These are phyloP conservation scores for Leptestheria dahalacensis DNA, from an alignment of 1,140 invertebrate species.

Conservation along the genomic window DNA sequence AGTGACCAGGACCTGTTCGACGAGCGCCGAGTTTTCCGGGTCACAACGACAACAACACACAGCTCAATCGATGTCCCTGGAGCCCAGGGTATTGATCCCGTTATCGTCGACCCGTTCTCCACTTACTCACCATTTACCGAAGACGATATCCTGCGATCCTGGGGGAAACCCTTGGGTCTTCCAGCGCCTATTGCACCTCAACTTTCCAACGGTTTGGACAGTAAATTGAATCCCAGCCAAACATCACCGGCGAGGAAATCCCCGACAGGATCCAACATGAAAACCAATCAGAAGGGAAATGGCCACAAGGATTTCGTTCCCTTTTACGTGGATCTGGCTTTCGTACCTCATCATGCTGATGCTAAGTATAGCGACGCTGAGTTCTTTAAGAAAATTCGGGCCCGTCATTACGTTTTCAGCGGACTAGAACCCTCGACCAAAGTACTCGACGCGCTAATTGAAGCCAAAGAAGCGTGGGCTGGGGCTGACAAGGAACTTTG, in stretches of 20 bases:
- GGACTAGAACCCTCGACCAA: constrained; percentile 84
- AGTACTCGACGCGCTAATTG: constrained; percentile 81
- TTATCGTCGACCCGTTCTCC: background rate
- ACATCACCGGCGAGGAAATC: constrained; percentile 46
- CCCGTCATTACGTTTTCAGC: constrained; percentile 91
- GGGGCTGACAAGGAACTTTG: constrained; percentile 79
- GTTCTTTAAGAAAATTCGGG: constrained; percentile 83
- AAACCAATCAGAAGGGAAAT: constrained; percentile 8
- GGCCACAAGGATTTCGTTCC: constrained; percentile 32
- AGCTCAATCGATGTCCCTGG: no score
- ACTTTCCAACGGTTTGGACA: constrained; percentile 38
- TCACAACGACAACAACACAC: no score
- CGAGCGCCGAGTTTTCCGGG: no score
- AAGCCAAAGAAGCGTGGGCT: constrained; percentile 88
- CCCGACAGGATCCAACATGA: background rate
- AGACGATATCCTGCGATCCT: constrained; percentile 59
- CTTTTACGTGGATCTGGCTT: constrained; percentile 86
- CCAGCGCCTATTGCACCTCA: constrained; percentile 51
- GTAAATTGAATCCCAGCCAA: constrained; percentile 32
- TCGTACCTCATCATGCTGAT: constrained; percentile 91
- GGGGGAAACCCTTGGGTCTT: constrained; percentile 79
- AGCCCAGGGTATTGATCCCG: background rate
- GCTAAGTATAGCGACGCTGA: constrained; percentile 83
- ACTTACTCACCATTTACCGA: background rate
- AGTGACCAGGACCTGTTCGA: no score